phyloP scores from a whole-genome alignment of 2,797 vertebrate genomes.

The Diplodus puntazzo region DNA sequence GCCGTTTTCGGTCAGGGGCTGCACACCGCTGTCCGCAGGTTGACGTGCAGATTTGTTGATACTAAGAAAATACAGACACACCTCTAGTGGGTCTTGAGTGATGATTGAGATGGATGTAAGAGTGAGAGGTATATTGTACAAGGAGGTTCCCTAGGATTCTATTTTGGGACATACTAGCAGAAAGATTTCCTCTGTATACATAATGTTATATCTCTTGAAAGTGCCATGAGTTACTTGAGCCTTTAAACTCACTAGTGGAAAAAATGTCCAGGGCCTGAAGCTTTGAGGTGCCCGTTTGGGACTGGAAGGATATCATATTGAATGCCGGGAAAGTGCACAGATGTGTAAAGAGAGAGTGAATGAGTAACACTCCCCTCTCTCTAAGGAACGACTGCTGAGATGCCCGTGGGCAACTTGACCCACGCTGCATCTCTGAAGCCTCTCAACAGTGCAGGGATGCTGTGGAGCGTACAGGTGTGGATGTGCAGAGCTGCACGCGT shows the following conservation, averaged over 20 bases:
- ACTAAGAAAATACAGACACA: no score
- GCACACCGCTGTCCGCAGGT: no score
- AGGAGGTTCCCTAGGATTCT: neutral
- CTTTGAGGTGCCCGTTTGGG: neutral
- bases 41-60: no score
- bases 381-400: neutral
- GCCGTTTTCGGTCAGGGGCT: no score
- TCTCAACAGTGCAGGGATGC: neutral
- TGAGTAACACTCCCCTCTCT: slow-evolving; percentile 7
- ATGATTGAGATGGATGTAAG: neutral
- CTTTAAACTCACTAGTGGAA: slow-evolving; percentile 11
- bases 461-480: slow-evolving; percentile 23
- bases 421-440: slow-evolving; percentile 2
- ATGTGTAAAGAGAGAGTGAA: slow-evolving; percentile 15
- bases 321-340: slow-evolving; percentile 21
- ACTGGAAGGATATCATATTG: neutral
- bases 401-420: slow-evolving; percentile 14
- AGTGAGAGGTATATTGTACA: slow-evolving; percentile 7
- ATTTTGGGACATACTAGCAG: neutral
- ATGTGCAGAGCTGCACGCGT: slow-evolving; percentile 16
- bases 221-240: neutral
- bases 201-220: neutral
- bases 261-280: neutral
- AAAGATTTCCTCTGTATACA: neutral
- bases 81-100: no score